Evolutionary conservation across 2,113 vertebrate species (phyloP), one percentile per base, ranked within the genome.

Genomic region (Perca flavescens): DNA sequence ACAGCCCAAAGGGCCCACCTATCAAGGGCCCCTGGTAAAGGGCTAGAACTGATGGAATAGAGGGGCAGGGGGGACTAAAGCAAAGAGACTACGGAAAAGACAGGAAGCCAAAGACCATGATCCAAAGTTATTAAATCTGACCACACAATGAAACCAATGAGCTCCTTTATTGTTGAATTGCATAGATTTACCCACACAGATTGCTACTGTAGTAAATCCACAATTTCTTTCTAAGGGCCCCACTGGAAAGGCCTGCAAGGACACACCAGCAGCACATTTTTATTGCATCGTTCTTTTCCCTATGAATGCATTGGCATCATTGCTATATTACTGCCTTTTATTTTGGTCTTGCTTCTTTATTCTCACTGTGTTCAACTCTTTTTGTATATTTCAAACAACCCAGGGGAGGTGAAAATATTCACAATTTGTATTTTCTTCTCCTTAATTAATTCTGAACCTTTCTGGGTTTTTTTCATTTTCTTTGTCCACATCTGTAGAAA

Each of bases 21-120:
- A 58, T 97, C 83, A 99, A 99, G 93, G 97, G 98, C 2, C 98
- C 97, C n/a, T 95, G 95, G 92, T 96, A 95, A 77, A 90, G 34
- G 16, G 13, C n/a, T 11, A 31, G 14, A 80, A 21, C 46, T 63
- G 63, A 58, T 67, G 21, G 19, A 83, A 10, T 46, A 62, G 13
- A 63, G 40, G 34, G 78, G 65, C 40, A 61, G 49, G n/a, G 21
- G 58, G 71, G 53, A 80, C 87, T 83, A 66, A 85, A 73, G 49
- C 71, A 87, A 84, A 83, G 69, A 79, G 52, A 84, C 74, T 75
- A 67, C 6, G 5, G 72, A 82, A 65, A 88, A 68, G 70, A 82
- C 66, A 79, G 56, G 49, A 84, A 74, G 36, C 65, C 78, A 88
- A 89, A 88, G 57, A 87, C 63, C 68, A 31, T 66, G 74, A 87